Evolutionary conservation across 53 echinoderm and acorn worm species (phyloP).

Genomic region (Pentamera pediparva): DNA sequence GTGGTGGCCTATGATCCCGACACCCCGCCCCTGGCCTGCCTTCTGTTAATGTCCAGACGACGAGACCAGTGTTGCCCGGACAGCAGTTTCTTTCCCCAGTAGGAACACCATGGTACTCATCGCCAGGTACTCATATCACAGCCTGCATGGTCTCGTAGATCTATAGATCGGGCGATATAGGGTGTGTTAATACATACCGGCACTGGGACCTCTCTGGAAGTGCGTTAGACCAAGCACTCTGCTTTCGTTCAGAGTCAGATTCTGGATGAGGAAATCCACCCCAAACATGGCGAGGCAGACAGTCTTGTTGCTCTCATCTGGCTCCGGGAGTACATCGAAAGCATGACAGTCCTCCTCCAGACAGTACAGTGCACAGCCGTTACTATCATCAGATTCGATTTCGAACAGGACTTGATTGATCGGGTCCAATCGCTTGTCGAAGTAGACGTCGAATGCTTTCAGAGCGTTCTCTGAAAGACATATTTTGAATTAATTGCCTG

Average conservation of each 20-base stretch:
- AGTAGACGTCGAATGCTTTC: constrained; percentile 12
- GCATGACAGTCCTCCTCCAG: constrained; percentile 12
- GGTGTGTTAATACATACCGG: not conserved
- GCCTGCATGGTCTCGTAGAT: no score
- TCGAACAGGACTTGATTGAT: not conserved
- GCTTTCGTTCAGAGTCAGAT: not conserved
- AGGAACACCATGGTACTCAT: no score
- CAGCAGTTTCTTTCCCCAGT: no score
- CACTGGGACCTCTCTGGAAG: constrained; percentile 4
- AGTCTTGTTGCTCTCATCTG: not conserved
- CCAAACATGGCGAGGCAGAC: not conserved
- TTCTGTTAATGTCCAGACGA: no score
- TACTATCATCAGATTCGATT: not conserved
- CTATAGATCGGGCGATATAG: no score
- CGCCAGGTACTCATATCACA: no score
- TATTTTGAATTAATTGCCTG: not conserved
- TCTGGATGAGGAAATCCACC: not conserved
- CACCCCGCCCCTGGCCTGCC: no score
- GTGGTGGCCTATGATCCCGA: no score
- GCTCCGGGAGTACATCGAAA: constrained; percentile 8
- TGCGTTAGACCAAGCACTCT: not conserved
- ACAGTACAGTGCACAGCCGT: constrained; percentile 9
- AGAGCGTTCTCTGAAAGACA: constrained; percentile 17
- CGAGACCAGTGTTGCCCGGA: no score
- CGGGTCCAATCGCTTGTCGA: not conserved